These are phyloP conservation scores for Scelioninae gen. 1 DNA, from an alignment of 2,888 invertebrate species.

Conservation along the genomic window DNA sequence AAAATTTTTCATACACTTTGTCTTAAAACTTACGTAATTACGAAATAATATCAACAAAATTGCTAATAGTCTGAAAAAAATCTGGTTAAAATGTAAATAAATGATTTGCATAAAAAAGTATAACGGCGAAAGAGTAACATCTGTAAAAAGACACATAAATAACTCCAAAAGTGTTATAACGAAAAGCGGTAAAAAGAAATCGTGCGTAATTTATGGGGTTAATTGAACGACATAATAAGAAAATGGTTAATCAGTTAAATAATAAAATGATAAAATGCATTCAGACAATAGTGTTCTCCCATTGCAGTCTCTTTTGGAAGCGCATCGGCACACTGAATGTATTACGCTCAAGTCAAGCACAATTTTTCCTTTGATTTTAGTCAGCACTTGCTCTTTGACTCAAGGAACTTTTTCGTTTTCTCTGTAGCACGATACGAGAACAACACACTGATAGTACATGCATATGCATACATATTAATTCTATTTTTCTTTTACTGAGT, in stretches of 20 bases:
- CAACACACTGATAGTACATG: constrained; percentile 20
- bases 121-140: not conserved
- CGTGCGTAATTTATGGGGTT: not conserved
- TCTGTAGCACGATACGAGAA: constrained; percentile 24
- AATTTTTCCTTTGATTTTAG: constrained; percentile 8
- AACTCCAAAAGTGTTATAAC: not conserved
- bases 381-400: constrained; percentile 1
- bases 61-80: constrained; percentile 2
- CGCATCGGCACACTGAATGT: constrained; percentile 16
- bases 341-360: constrained; percentile 30
- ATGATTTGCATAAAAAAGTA: constrained; percentile 6
- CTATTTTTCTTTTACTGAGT: not conserved
- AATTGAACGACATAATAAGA: not conserved
- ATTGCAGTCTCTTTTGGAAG: constrained; percentile 8
- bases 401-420: constrained; percentile 18
- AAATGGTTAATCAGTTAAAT: not conserved
- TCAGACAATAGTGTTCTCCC: constrained; percentile 23
- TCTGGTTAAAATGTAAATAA: not conserved
- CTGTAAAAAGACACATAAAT: not conserved
- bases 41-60: constrained; percentile 29
- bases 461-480: constrained; percentile 19
- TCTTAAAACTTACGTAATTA: constrained; percentile 26
- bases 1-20: constrained; percentile 30
- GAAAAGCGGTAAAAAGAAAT: constrained; percentile 9
- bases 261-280: not conserved